phyloP scores from a whole-genome alignment of 2,888 invertebrate species.

The Limnephilus lunatus region DNA sequence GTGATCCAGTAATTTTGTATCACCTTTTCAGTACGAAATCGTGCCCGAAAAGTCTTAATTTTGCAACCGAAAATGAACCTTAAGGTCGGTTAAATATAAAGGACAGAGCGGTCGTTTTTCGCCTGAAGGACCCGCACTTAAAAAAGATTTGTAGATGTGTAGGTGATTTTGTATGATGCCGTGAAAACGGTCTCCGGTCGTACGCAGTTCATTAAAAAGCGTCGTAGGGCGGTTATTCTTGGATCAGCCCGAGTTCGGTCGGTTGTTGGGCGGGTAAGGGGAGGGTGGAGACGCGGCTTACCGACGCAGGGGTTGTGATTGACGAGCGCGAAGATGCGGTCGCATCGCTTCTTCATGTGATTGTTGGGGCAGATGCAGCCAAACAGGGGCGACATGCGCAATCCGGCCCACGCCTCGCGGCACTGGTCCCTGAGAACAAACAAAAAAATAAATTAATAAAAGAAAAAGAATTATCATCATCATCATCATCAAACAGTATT shows the following conservation, averaged over 20 bases:
- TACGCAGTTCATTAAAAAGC: neutral
- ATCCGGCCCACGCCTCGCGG: slow-evolving; percentile 91
- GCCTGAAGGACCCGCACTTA: too few species aligned
- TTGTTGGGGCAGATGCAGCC: slow-evolving; percentile 95
- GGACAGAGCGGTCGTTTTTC: too few species aligned
- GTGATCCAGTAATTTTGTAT: too few species aligned
- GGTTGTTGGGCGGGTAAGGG: slow-evolving; percentile 64
- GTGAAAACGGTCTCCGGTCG: neutral
- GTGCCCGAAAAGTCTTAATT: too few species aligned
- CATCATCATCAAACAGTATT: too few species aligned
- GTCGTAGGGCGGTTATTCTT: slow-evolving; percentile 64
- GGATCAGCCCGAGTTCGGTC: slow-evolving; percentile 67
- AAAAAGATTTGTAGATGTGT: too few species aligned
- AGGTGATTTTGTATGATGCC: neutral
- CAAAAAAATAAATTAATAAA: neutral
- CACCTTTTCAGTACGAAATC: too few species aligned
- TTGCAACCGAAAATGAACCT: too few species aligned
- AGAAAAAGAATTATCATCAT: too few species aligned
- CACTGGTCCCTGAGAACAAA: slow-evolving; percentile 84
- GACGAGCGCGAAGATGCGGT: slow-evolving; percentile 91
- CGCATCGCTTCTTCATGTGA: slow-evolving; percentile 91
- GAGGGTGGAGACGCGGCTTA: slow-evolving; percentile 80
- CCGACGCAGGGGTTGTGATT: slow-evolving; percentile 97
- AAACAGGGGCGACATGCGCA: slow-evolving; percentile 92
- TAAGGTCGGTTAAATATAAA: too few species aligned